Conservation (phyloP, 2,888 invertebrate species). For the Zygogramma bicolorata region DNA sequence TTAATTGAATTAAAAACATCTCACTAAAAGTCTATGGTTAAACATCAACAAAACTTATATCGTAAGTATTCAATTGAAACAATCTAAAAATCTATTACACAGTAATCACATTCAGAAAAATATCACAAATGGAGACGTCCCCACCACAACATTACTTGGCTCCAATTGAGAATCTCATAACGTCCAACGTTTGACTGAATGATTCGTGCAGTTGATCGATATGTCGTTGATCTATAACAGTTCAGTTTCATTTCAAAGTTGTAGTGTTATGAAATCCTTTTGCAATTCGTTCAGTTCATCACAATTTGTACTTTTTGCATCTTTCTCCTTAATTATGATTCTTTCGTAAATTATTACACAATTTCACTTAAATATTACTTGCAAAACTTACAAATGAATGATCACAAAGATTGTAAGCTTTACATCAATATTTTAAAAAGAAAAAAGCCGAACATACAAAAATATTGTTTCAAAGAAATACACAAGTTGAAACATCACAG, state of each 20-base stretch:
- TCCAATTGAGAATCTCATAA: constrained; percentile 62
- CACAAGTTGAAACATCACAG: constrained; percentile 63
- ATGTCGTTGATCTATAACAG: background rate
- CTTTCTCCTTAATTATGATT: constrained; percentile 34
- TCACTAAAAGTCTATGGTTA: constrained; percentile 67
- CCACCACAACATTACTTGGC: constrained; percentile 61
- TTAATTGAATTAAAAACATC: constrained; percentile 65
- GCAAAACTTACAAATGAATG: constrained; percentile 1
- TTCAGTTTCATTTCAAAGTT: background rate
- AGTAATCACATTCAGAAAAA: constrained; percentile 67
- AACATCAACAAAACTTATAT: constrained; percentile 66
- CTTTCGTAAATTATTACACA: constrained; percentile 28
- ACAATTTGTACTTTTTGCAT: constrained; percentile 43
- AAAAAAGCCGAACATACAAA: constrained; percentile 47
- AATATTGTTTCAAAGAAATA: constrained; percentile 61
- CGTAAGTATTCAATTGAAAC: constrained; percentile 65
- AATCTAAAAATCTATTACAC: constrained; percentile 66
- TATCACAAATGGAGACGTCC: constrained; percentile 66
- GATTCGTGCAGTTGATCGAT: too few species aligned
- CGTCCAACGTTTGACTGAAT: background rate
- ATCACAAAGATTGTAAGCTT: constrained; percentile 9
- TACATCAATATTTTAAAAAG: constrained; percentile 24
- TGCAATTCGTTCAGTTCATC: constrained; percentile 49
- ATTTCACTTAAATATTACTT: constrained; percentile 21
- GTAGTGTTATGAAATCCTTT: constrained; percentile 50